phyloP scores from a whole-genome alignment of 2,113 vertebrate species.

The Salvelinus sp. region DNA sequence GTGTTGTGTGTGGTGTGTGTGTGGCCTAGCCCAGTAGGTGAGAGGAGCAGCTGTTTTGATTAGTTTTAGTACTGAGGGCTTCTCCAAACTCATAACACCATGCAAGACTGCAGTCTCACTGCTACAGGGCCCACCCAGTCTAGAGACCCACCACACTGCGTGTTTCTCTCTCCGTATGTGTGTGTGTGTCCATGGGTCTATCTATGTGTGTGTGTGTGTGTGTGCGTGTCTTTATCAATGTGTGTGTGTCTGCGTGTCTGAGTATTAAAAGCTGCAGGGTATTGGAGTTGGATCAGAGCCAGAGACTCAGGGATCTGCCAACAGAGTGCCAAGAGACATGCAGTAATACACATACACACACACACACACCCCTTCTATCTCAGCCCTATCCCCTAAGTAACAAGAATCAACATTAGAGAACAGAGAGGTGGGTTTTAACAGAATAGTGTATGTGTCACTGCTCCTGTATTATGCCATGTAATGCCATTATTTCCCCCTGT shows the following conservation, averaged over 20 bases:
- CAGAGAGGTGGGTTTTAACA: no score
- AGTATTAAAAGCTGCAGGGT: background rate
- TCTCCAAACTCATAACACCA: background rate
- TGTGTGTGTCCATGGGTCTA: no score
- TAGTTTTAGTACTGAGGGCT: background rate
- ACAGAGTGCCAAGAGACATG: no score
- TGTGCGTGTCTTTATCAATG: background rate
- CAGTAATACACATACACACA: no score
- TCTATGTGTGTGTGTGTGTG: no score
- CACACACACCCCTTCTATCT: no score
- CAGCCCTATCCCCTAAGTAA: no score
- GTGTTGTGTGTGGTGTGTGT: background rate
- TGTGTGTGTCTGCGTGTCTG: background rate
- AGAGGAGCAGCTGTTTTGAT: conserved; percentile 4
- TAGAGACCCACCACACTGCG: no score
- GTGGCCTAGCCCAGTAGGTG: background rate
- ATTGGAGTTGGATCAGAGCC: background rate
- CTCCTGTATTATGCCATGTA: background rate
- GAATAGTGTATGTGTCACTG: background rate
- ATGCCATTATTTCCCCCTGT: conserved; percentile 14
- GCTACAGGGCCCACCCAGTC: no score
- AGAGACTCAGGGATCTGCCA: no score
- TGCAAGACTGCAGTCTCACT: no score
- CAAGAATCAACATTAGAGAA: no score
- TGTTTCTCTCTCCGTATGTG: background rate